These are phyloP conservation scores for Holocentrus rufus DNA, from an alignment of 2,797 vertebrate genomes.

Conservation along the genomic window DNA sequence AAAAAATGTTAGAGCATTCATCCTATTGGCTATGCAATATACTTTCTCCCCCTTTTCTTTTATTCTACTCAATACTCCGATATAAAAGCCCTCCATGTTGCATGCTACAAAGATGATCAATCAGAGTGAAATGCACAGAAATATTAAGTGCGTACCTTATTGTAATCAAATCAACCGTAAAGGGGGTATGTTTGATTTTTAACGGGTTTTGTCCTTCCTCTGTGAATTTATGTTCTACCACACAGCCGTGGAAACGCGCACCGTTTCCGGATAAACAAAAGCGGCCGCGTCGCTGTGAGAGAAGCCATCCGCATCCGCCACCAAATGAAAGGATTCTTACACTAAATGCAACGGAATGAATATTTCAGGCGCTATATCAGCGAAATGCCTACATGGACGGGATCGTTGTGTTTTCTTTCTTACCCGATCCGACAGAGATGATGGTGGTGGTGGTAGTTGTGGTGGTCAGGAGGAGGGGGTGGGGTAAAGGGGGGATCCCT, in stretches of 20 bases:
- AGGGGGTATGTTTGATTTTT: slow-evolving; percentile 25
- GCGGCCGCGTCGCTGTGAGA: slow-evolving; percentile 18
- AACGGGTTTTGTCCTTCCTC: neutral
- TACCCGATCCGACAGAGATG: slow-evolving; percentile 53
- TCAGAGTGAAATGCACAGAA: neutral
- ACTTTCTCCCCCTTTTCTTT: neutral
- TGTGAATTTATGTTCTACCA: slow-evolving; percentile 19
- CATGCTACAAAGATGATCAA: neutral
- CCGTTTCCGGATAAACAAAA: slow-evolving; percentile 47
- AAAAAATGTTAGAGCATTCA: slow-evolving; percentile 39
- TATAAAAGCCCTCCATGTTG: neutral
- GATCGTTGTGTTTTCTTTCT: slow-evolving; percentile 32
- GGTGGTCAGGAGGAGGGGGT: neutral
- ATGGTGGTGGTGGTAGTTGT: slow-evolving; percentile 10
- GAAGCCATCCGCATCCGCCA: too few relatives aligned
- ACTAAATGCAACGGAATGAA: neutral
- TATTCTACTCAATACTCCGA: neutral
- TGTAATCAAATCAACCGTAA: neutral
- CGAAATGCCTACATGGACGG: too few relatives aligned
- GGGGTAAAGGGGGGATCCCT: slow-evolving; percentile 33
- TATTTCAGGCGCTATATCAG: too few relatives aligned
- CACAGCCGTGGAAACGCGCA: slow-evolving; percentile 22
- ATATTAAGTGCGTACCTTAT: neutral
- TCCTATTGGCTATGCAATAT: slow-evolving; percentile 22
- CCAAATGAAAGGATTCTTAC: too few relatives aligned